Conservation (phyloP, 2,888 invertebrate species). For the Hedychridium roseum region DNA sequence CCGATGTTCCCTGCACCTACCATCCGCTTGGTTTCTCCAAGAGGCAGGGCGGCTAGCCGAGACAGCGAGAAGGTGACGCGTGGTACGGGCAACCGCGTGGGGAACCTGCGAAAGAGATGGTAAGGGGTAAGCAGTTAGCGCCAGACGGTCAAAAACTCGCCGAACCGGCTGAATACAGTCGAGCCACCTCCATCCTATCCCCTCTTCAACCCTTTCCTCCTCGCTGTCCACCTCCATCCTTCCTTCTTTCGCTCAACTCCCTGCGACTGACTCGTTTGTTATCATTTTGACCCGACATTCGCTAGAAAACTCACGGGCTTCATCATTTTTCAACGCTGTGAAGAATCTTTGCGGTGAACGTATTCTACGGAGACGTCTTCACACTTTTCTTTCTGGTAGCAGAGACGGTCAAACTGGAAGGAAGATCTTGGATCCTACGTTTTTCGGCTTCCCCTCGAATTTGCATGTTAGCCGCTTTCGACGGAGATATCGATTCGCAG, state of each 20-base stretch:
- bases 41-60: constrained; percentile 3
- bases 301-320: background rate
- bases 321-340: too few species aligned
- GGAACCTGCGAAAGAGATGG: constrained; percentile 37
- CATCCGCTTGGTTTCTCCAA: constrained; percentile 25
- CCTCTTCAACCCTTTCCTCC: background rate
- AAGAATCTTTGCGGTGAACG: too few species aligned
- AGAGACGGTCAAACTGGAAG: too few species aligned
- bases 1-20: constrained; percentile 34
- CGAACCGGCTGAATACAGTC: constrained; percentile 47
- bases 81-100: constrained; percentile 35
- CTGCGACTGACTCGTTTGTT: background rate
- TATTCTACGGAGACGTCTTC: too few species aligned
- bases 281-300: background rate
- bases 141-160: constrained; percentile 59
- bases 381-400: too few species aligned
- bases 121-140: constrained; percentile 51
- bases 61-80: constrained; percentile 28
- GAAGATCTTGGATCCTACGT: too few species aligned
- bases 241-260: background rate
- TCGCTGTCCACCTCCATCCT: background rate
- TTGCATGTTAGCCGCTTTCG: constrained; percentile 48
- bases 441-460: constrained; percentile 43
- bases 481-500: constrained; percentile 57
- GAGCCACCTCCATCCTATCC: constrained; percentile 1